Base-by-base conservation (phyloP, 2,113 vertebrate genomes). In the Limnothrissa miodon region DNA sequence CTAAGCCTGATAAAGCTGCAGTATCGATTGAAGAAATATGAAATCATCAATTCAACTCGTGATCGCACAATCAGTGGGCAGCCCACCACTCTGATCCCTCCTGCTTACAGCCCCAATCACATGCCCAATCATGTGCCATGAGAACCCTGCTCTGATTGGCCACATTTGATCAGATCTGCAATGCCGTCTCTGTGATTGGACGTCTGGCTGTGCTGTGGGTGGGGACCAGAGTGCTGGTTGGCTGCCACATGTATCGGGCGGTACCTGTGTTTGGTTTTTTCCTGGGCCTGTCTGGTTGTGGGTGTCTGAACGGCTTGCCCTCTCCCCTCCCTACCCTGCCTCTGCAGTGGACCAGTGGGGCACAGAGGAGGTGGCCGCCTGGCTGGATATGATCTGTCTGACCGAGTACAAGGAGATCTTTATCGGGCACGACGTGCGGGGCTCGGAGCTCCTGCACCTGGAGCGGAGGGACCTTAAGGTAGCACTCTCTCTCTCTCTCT, bases 391-490 rank as follows among this genome's bases (percentile, higher is more conserved):
- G 87, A 95, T 99, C 84, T 97, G 96, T 92, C 97, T 99, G 88
- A 95, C 96, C 88, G 98, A 99, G 93, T 99, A 99, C 92, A 97
- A 98, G 91, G 98, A 99, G 93, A 97, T 96, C 94, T 99, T 99
- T 91, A 96, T 91, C 39, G 93, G 97, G n/a, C 97, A 99, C 45
- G 98, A 99, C 83, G 94, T 99, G 93, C 95, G 96, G 80, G 98
- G 98, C 83, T 95, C 97, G 13, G 98, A 99, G 93, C 96, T 99
- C 86, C 94, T 99, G 89, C 96, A 98, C 88, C 96, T 99, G 92
- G 98, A 99, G 94, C 96, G 98, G 91, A 95, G 97, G 89, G 98
- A 99, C 95, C 96, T 99, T 90, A 99, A 99, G 98, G 98, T 99
- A 74, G 66, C 66, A 74, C 33, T 36, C 29, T 15, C 9, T 5